Percentiles rank a stretch among this genome's conserved stretches.
These are phyloP conservation scores for Thyatira batis DNA, from an alignment of 2,888 invertebrate genomes.

Conservation along the genomic window DNA sequence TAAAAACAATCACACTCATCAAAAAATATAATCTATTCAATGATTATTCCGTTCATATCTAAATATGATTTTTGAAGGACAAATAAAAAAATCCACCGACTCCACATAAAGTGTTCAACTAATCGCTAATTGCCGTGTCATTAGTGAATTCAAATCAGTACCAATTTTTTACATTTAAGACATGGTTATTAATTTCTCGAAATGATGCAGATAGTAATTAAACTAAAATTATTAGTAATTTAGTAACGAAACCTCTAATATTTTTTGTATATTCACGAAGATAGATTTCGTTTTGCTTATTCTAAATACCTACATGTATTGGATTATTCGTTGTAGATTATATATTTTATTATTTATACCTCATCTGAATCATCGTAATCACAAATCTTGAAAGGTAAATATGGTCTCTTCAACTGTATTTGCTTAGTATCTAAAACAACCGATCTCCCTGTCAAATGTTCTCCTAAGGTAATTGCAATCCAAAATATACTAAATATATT, in stretches of 20 bases:
- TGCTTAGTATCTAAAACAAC: too few relatives aligned
- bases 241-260: neutral
- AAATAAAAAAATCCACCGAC: slow-evolving; percentile 30
- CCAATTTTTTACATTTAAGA: slow-evolving; percentile 19
- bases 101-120: slow-evolving; percentile 35
- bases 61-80: slow-evolving; percentile 49
- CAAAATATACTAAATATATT: too few relatives aligned
- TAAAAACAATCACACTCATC: slow-evolving; percentile 59
- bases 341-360: too few relatives aligned
- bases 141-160: slow-evolving; percentile 26
- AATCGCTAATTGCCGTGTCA: slow-evolving; percentile 49
- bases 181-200: neutral
- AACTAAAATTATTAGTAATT: neutral
- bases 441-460: too few relatives aligned
- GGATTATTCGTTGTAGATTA: too few relatives aligned
- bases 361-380: too few relatives aligned
- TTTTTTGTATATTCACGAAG: too few relatives aligned
- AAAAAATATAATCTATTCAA: slow-evolving; percentile 73
- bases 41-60: slow-evolving; percentile 56
- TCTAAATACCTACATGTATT: too few relatives aligned
- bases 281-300: too few relatives aligned
- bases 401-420: too few relatives aligned
- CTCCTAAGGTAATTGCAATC: too few relatives aligned
- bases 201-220: neutral
- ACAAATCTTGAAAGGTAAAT: too few relatives aligned